Conservation (phyloP, 2,113 vertebrate species). For the Tachycineta bicolor region DNA sequence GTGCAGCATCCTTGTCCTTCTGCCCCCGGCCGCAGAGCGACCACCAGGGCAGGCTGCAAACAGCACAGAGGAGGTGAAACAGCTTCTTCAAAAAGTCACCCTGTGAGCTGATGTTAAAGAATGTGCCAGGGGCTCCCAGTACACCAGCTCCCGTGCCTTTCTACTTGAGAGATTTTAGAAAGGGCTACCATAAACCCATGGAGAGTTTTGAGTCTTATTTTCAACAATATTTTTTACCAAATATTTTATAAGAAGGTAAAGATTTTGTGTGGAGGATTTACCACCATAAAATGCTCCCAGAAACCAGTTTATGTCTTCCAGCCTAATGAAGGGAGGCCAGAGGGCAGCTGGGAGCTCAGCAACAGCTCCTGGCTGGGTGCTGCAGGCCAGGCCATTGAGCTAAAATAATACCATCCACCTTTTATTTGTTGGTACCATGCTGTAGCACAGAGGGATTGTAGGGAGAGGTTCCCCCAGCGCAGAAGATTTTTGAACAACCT, state of each 20-base stretch:
- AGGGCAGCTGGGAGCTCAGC: not conserved
- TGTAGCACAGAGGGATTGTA: not conserved
- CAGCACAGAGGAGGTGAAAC: not conserved
- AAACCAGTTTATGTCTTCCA: not conserved
- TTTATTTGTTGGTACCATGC: not conserved
- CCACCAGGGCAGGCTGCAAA: not conserved
- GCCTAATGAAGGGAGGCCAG: not conserved
- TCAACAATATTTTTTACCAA: not conserved
- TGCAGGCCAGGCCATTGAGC: not conserved
- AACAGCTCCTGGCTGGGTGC: not conserved
- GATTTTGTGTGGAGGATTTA: not conserved
- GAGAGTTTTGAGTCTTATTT: not conserved
- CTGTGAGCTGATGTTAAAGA: not conserved
- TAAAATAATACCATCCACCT: not conserved
- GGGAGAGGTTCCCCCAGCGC: not conserved
- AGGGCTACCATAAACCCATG: not conserved
- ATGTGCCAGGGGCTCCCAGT: not conserved
- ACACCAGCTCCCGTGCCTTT: not conserved
- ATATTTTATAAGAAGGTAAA: not conserved
- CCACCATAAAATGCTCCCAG: not conserved
- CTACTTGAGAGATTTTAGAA: not conserved
- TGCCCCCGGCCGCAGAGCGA: fast-evolving
- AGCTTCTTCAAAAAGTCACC: not conserved
- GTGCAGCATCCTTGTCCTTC: not conserved
- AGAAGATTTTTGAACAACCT: not conserved